These are phyloP conservation scores for Ovibos moschatus DNA, from an alignment of 2,113 vertebrate genomes.

Conservation along the genomic window DNA sequence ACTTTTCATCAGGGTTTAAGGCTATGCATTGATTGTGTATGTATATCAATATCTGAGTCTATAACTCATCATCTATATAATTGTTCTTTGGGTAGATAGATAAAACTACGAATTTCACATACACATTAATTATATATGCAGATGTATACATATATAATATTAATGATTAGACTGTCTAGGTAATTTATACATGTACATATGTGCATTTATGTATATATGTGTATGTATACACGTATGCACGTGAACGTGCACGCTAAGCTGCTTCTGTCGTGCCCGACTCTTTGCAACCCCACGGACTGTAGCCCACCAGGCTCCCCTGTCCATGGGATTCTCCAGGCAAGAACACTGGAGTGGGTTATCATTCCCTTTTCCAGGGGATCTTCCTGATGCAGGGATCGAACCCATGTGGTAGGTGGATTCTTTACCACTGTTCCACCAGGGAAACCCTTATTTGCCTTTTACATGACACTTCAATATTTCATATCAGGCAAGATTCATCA, in stretches of 20 bases:
- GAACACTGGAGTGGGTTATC: not conserved
- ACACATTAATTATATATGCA: no score
- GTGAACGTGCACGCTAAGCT: fast-evolving
- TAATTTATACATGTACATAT: not conserved
- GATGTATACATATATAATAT: no score
- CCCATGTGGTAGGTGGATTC: not conserved
- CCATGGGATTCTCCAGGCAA: not conserved
- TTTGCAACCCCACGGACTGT: fast-evolving
- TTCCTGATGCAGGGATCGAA: not conserved
- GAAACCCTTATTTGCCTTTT: not conserved
- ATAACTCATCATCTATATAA: no score
- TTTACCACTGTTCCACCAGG: not conserved
- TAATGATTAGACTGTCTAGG: not conserved
- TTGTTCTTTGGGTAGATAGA: not conserved
- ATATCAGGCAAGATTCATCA: not conserved
- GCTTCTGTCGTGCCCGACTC: fast-evolving
- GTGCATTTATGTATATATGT: no score
- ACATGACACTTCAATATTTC: not conserved
- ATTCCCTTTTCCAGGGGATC: not conserved
- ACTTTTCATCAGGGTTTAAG: not conserved
- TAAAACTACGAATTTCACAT: not conserved
- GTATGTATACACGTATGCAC: fast-evolving
- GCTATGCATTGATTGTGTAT: not conserved
- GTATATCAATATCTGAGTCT: not conserved
- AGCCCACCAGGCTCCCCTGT: not conserved